These are phyloP conservation scores for Arctia plantaginis DNA, from an alignment of 2,888 invertebrate species.

Conservation along the genomic window DNA sequence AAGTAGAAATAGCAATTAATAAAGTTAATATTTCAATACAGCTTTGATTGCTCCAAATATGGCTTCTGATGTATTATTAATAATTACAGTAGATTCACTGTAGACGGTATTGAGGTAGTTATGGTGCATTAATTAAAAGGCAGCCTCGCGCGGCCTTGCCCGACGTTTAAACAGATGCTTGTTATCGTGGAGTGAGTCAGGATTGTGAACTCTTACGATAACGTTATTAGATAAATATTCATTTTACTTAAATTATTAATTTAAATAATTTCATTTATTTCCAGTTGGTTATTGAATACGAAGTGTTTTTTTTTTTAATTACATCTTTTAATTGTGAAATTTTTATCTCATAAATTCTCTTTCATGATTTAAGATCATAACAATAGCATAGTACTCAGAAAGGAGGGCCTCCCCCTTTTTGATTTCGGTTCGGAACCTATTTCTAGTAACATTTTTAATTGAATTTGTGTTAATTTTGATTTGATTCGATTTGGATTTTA, in stretches of 20 bases:
- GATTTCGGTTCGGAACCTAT: too few species aligned
- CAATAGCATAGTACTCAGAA: too few species aligned
- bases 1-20: constrained; percentile 29
- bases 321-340: too few species aligned
- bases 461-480: too few species aligned
- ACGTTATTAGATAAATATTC: constrained; percentile 42
- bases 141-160: constrained; percentile 74
- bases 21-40: constrained; percentile 45
- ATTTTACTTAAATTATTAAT: constrained; percentile 12
- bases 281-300: neutral
- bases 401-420: too few species aligned
- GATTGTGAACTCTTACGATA: constrained; percentile 39
- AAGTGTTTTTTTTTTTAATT: neutral
- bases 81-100: constrained; percentile 46
- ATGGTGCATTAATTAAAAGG: constrained; percentile 63
- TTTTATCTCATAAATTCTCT: too few species aligned
- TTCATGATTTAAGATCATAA: too few species aligned
- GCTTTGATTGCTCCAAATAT: constrained; percentile 39
- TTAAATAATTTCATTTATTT: neutral
- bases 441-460: too few species aligned
- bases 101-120: constrained; percentile 34
- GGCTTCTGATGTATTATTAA: constrained; percentile 41
- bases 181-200: constrained; percentile 58
- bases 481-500: too few species aligned
- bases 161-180: constrained; percentile 74